A percentile compares a stretch with the other conserved stretches of the same genome.
Conservation (phyloP, 1,140 invertebrate species). For the Macrosteles quadrilineatus region DNA sequence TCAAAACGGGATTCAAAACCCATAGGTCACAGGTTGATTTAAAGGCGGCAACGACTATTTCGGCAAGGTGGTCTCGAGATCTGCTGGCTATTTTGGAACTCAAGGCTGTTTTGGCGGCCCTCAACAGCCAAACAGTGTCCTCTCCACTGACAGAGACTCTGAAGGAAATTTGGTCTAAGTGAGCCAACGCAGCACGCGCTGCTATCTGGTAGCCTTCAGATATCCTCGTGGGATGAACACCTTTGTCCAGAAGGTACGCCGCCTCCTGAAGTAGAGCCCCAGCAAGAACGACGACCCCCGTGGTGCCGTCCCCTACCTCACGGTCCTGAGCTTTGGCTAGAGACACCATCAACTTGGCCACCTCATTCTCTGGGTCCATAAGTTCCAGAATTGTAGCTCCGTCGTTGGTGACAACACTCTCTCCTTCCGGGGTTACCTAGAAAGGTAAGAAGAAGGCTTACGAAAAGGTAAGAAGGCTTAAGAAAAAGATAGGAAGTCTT, state of each 20-base stretch:
- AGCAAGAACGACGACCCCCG: slow-evolving; percentile 14
- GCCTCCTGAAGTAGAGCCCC: slow-evolving; percentile 7
- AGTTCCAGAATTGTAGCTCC: slow-evolving; percentile 12
- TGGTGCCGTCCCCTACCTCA: slow-evolving; percentile 21
- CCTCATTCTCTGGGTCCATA: slow-evolving; percentile 15
- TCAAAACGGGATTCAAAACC: background rate
- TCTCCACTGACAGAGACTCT: background rate
- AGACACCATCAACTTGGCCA: slow-evolving; percentile 19
- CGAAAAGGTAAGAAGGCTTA: too few species aligned
- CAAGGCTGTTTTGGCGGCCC: background rate
- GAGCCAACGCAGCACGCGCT: background rate
- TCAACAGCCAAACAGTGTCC: background rate
- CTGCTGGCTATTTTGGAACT: slow-evolving; percentile 1
- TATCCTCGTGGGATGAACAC: background rate
- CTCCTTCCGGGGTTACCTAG: background rate
- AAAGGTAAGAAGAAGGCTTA: too few species aligned
- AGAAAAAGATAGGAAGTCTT: too few species aligned
- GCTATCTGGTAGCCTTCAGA: slow-evolving; percentile 1
- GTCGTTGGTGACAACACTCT: slow-evolving; percentile 3
- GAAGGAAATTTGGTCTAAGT: slow-evolving; percentile 6
- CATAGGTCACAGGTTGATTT: background rate
- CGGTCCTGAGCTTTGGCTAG: slow-evolving; percentile 1
- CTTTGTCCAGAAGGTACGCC: background rate
- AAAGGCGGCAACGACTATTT: background rate
- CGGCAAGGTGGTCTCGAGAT: background rate